Conservation (phyloP, 2,113 vertebrate genomes). For the Galbula dea region DNA sequence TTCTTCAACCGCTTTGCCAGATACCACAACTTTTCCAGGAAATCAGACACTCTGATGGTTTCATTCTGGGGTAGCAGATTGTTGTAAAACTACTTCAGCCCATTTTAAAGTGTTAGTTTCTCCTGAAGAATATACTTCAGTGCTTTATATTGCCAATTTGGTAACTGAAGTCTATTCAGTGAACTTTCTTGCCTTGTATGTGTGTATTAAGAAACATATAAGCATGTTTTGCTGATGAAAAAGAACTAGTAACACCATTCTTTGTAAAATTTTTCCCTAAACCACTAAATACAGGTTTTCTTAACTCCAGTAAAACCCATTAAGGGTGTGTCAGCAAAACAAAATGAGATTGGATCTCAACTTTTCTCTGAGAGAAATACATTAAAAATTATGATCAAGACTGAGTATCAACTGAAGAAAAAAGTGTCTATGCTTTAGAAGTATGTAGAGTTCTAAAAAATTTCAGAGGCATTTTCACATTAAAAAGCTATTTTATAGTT, state of each 20-base stretch:
- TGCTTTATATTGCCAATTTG: neutral
- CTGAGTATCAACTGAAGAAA: neutral
- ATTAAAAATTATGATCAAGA: neutral
- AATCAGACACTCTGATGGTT: constrained; percentile 2
- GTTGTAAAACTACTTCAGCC: constrained; percentile 31
- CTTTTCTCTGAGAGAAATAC: neutral
- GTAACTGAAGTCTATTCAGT: neutral
- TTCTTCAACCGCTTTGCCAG: constrained; percentile 18
- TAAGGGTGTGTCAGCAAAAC: constrained; percentile 3
- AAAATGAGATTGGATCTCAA: neutral
- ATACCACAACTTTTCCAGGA: constrained; percentile 31
- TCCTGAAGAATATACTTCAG: neutral
- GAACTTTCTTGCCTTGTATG: neutral
- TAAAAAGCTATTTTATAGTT: neutral
- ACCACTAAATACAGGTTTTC: constrained; percentile 22
- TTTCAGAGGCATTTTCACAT: neutral
- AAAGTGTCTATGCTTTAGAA: neutral
- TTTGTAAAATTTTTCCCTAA: neutral
- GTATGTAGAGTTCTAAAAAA: neutral
- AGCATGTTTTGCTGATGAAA: neutral
- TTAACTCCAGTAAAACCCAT: neutral
- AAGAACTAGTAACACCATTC: neutral
- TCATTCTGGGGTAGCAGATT: constrained; percentile 22
- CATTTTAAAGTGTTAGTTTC: constrained; percentile 22
- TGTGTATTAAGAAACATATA: neutral